Evolutionary conservation across 2,797 vertebrate genomes (phyloP), one percentile per base, ranked within the genome.

Genomic region (Acropternis orthonyx): DNA sequence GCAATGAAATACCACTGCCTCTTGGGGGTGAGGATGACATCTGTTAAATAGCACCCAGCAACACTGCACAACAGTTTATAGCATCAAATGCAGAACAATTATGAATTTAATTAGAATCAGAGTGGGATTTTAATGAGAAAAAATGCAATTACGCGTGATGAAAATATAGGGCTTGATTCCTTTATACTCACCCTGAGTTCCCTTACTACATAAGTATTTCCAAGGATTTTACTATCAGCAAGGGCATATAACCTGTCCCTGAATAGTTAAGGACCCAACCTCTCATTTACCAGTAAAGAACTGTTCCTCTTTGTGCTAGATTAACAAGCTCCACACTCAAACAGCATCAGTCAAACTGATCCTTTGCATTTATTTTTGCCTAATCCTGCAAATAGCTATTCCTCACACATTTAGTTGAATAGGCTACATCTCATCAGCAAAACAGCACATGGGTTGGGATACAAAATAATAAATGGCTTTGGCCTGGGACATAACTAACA

Each of bases 91-190:
- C 88, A 89, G 92, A 96, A 92, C 85, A 89, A 89, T 95, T 93
- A 93, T 92, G 85, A 96, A 93, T 92, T 93, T 94, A 95, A 96
- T 97, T 96, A 96, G 94, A 92, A 96, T 56, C 80, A 93, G 85
- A 95, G 89, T 94, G 94, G 56, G 89, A 95, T 88, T 96, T 96
- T 96, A 96, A 96, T 93, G 93, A 95, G 94, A 93, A 94, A 93
- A 77, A 92, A 96, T 72, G 94, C 85, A 96, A 93, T 96, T 97
- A 94, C 9, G 23, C 49, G 41, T 87, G 91, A 92, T 92, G 89
- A 92, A 94, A 95, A 95, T 92, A 56, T 72, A 74, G 46, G 49
- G 67, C 63, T 93, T 51, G 67, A 74, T 72, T 96, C 46, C 68
- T 76, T 92, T 63, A 82, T 84, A 49, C 55, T 86, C 80, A 92